Evolutionary conservation across 1,140 invertebrate species (phyloP).

Genomic region (Anoplophora glabripennis): DNA sequence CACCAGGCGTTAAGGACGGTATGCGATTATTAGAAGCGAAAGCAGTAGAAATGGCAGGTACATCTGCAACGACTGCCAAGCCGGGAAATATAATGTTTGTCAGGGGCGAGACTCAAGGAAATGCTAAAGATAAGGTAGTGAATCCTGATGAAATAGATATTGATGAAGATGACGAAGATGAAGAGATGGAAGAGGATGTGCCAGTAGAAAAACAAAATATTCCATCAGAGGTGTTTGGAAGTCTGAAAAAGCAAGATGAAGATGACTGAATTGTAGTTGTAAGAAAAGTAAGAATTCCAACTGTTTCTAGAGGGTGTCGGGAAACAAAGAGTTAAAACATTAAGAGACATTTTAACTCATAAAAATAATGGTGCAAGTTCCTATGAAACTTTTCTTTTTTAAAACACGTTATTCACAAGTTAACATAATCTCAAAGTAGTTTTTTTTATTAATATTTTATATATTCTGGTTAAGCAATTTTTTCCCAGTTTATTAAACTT

Average conservation of each 20-base stretch:
- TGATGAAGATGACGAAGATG: constrained; percentile 75
- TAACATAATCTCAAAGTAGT: no score
- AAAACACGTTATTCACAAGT: no score
- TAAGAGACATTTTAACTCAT: no score
- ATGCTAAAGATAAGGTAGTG: constrained; percentile 67
- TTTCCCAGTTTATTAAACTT: no score
- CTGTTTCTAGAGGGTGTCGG: no score
- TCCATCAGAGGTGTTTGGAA: constrained; percentile 84
- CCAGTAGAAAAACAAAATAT: constrained; percentile 78
- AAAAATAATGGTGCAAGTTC: no score
- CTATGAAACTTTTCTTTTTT: no score
- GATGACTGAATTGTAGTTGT: constrained; percentile 1
- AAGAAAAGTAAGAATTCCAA: no score
- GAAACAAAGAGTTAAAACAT: no score
- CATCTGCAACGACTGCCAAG: constrained; percentile 52
- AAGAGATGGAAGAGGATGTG: constrained; percentile 62
- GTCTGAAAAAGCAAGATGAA: constrained; percentile 53
- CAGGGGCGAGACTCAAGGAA: constrained; percentile 79
- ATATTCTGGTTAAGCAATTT: no score
- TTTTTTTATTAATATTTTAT: no score
- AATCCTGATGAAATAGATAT: constrained; percentile 96
- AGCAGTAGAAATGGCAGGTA: constrained; percentile 65
- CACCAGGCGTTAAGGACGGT: constrained; percentile 72
- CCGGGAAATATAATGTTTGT: constrained; percentile 78
- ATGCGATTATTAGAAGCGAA: constrained; percentile 87